Evolutionary conservation across 2,888 invertebrate species (phyloP).

Genomic region (Sturmia bella): DNA sequence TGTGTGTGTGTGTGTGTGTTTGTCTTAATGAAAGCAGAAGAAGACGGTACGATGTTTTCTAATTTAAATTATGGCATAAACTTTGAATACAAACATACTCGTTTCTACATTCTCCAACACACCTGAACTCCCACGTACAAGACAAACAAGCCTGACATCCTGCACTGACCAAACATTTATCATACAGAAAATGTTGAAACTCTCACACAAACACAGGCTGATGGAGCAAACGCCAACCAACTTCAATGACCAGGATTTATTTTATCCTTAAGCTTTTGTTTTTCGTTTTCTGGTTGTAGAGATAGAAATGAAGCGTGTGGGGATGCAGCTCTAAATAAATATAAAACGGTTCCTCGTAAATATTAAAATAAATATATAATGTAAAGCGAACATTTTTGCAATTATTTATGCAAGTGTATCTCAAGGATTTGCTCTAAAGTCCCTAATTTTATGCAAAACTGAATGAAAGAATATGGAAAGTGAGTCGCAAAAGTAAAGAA

Average conservation of each 20-base stretch:
- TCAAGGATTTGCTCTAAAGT: conserved; percentile 77
- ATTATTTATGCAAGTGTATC: conserved; percentile 68
- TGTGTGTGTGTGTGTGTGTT: background rate
- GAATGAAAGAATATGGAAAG: background rate
- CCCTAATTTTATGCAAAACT: conserved; percentile 47
- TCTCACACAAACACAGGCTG: background rate
- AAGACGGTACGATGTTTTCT: conserved; percentile 53
- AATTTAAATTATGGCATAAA: conserved; percentile 67
- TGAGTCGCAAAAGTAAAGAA: background rate
- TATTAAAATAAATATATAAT: conserved; percentile 45
- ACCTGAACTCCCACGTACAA: conserved; percentile 56
- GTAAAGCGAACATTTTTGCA: conserved; percentile 33
- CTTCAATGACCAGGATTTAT: conserved; percentile 58
- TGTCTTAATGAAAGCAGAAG: conserved; percentile 26
- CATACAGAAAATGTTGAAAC: conserved; percentile 13
- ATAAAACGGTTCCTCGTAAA: conserved; percentile 50
- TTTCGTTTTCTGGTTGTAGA: conserved; percentile 31
- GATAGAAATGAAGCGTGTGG: conserved; percentile 22
- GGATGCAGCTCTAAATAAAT: conserved; percentile 38
- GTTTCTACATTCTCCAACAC: conserved; percentile 8
- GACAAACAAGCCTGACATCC: conserved; percentile 40
- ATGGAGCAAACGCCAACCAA: conserved; percentile 19
- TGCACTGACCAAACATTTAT: conserved; percentile 47
- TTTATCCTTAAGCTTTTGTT: conserved; percentile 41
- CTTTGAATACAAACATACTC: conserved; percentile 48